A percentile compares a stretch with the other conserved stretches of the same genome.
These are phyloP conservation scores for Drosophila virilis DNA, from an alignment of 1,140 invertebrate species.

Conservation along the genomic window DNA sequence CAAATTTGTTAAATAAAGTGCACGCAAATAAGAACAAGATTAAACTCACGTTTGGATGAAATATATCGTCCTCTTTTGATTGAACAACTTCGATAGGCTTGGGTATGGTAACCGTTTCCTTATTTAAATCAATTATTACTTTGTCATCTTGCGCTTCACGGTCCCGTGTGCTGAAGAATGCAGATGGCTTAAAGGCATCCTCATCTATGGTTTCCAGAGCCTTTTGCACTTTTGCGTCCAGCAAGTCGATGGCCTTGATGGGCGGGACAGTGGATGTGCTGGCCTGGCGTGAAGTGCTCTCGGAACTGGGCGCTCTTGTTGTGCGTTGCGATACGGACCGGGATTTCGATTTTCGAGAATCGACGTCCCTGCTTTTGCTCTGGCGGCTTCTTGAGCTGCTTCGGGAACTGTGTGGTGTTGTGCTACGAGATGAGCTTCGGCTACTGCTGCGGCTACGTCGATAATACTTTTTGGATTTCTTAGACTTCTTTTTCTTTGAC, in stretches of 20 bases:
- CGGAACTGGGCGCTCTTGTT: constrained; percentile 61
- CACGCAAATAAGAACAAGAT: constrained; percentile 2
- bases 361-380: constrained; percentile 63
- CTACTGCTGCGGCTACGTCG: constrained; percentile 71
- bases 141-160: constrained; percentile 62
- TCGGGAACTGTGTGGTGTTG: constrained; percentile 55
- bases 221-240: constrained; percentile 69
- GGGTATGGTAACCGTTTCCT: constrained; percentile 65
- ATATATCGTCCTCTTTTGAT: constrained; percentile 66
- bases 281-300: constrained; percentile 48
- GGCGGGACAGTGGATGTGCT: constrained; percentile 15
- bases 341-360: constrained; percentile 59
- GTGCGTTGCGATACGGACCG: constrained; percentile 59
- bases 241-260: constrained; percentile 64
- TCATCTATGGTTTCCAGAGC: constrained; percentile 76
- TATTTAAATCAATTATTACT: constrained; percentile 76
- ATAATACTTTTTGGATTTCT: constrained; percentile 77
- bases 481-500: constrained; percentile 73
- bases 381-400: constrained; percentile 68
- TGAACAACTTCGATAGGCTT: constrained; percentile 42
- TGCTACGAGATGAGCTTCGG: constrained; percentile 64
- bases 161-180: constrained; percentile 71
- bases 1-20: constrained; percentile 6
- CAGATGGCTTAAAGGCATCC: constrained; percentile 64
- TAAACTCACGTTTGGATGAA: constrained; percentile 62